Percentiles rank a stretch among this genome's conserved stretches.
These are phyloP conservation scores for Autographa pulchrina DNA, from an alignment of 2,888 invertebrate species.

Conservation along the genomic window DNA sequence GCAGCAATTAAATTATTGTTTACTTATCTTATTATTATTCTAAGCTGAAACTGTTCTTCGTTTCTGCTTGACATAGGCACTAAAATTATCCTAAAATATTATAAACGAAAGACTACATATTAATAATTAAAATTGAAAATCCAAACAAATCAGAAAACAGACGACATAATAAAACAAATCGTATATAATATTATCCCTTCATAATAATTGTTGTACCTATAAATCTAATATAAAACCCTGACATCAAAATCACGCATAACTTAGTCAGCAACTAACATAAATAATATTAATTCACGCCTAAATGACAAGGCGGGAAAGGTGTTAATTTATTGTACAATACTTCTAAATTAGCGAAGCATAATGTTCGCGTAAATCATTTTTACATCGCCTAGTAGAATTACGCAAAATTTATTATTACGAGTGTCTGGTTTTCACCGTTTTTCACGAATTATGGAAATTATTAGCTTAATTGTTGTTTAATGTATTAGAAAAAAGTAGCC, in stretches of 20 bases:
- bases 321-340: constrained; percentile 73
- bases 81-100: neutral
- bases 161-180: neutral
- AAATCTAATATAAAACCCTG: neutral
- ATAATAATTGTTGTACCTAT: neutral
- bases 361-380: constrained; percentile 77
- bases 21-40: no score
- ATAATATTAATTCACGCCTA: constrained; percentile 29
- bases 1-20: no score
- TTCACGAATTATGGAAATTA: constrained; percentile 58
- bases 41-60: no score
- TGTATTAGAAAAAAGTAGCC: constrained; percentile 39
- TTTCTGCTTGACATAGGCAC: no score
- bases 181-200: neutral
- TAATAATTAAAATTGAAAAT: neutral
- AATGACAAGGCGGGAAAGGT: constrained; percentile 55
- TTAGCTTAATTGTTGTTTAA: constrained; percentile 57
- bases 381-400: constrained; percentile 70
- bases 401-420: constrained; percentile 73
- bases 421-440: constrained; percentile 55
- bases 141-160: neutral
- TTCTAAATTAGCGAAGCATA: constrained; percentile 73
- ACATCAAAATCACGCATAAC: constrained; percentile 15
- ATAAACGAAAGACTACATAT: neutral
- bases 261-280: constrained; percentile 32